These are phyloP conservation scores for Dynastes grantii DNA, from an alignment of 2,888 invertebrate genomes.

Conservation along the genomic window DNA sequence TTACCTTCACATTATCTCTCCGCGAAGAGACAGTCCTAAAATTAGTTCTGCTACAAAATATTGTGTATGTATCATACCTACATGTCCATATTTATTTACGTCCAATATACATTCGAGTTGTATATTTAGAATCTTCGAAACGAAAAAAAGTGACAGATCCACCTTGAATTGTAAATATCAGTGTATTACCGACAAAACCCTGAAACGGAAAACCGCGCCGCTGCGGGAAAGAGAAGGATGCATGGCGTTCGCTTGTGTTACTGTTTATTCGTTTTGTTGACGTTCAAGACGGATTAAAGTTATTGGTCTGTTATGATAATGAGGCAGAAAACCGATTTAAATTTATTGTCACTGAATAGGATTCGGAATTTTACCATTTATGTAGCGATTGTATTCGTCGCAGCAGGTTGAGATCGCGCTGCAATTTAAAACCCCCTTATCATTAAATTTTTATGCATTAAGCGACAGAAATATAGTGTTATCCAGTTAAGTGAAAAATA, in stretches of 20 bases:
- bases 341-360: constrained; percentile 22
- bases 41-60: not conserved
- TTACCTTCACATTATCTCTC: not conserved
- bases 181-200: constrained; percentile 16
- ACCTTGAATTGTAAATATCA: constrained; percentile 38
- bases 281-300: constrained; percentile 35
- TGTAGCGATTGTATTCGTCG: not conserved
- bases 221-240: not conserved
- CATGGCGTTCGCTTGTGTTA: not conserved
- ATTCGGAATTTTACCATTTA: constrained; percentile 25
- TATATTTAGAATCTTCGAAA: constrained; percentile 13
- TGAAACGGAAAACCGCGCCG: not conserved
- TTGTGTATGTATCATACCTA: not conserved
- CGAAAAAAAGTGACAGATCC: constrained; percentile 28
- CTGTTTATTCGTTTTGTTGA: constrained; percentile 23
- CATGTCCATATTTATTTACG: constrained; percentile 25
- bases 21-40: not conserved
- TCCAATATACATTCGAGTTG: constrained; percentile 24
- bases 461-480: not conserved
- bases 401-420: not conserved
- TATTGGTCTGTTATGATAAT: constrained; percentile 37
- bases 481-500: too few relatives aligned
- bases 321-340: constrained; percentile 33
- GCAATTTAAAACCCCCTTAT: not conserved
- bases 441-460: not conserved